Conservation (phyloP, 2,888 invertebrate species). For the Drosophila prolongata region DNA sequence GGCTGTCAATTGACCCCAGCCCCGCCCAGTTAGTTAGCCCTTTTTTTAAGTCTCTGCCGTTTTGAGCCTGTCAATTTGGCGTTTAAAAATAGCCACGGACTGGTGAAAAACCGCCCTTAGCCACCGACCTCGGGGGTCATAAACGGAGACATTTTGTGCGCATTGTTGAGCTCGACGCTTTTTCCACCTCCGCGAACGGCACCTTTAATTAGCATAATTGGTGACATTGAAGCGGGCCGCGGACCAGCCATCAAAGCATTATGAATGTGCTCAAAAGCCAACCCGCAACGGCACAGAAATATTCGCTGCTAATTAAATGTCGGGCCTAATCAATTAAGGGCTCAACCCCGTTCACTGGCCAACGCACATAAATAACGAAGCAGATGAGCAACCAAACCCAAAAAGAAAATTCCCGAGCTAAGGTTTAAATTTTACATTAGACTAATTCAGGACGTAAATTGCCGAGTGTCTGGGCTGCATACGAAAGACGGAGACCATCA, state of each 20-base stretch:
- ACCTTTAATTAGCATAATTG: conserved; percentile 77
- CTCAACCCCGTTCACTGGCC: conserved; percentile 27
- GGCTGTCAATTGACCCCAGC: conserved; percentile 52
- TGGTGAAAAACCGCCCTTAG: conserved; percentile 1
- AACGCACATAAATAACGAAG: conserved; percentile 3
- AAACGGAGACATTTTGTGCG: conserved; percentile 61
- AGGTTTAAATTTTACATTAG: conserved; percentile 77
- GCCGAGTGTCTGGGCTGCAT: conserved; percentile 65
- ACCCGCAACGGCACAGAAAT: conserved; percentile 35
- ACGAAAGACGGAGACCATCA: conserved; percentile 47
- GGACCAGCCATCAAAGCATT: conserved; percentile 42
- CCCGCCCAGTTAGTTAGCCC: conserved; percentile 36
- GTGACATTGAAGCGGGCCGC: conserved; percentile 47
- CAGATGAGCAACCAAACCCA: conserved; percentile 14
- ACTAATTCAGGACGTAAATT: conserved; percentile 81
- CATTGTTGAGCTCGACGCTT: conserved; percentile 61
- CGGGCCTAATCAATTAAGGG: conserved; percentile 69
- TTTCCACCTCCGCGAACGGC: conserved; percentile 34
- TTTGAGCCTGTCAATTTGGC: conserved; percentile 44
- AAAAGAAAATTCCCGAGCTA: conserved; percentile 32
- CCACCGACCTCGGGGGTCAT: conserved; percentile 12
- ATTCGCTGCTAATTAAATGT: conserved; percentile 69
- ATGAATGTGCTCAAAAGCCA: conserved; percentile 50
- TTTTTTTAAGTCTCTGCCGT: conserved; percentile 28
- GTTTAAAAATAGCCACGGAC: conserved; percentile 58